phyloP scores from a whole-genome alignment of 2,113 vertebrate genomes.

The Rallus limicola region DNA sequence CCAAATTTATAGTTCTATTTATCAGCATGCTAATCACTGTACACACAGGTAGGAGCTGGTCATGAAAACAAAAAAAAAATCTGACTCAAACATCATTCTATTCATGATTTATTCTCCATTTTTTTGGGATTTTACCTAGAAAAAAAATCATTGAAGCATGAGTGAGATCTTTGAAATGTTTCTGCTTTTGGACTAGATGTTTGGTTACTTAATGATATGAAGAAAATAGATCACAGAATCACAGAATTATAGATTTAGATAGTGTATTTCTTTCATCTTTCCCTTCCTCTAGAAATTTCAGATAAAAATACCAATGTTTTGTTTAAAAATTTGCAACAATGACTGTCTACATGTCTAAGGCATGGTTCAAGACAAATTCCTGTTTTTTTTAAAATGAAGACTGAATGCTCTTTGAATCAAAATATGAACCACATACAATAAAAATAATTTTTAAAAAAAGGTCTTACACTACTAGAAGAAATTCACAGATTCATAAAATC shows the following conservation, averaged over 20 bases:
- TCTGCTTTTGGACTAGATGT: background rate
- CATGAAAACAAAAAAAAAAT: background rate
- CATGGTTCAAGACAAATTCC: background rate
- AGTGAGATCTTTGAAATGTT: background rate
- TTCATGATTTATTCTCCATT: no score
- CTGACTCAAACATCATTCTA: background rate
- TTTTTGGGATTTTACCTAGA: background rate
- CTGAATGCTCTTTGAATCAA: background rate
- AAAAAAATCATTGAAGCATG: background rate
- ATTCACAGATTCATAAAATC: background rate
- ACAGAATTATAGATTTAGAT: background rate
- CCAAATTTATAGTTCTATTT: background rate
- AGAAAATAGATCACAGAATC: background rate
- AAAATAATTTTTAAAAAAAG: no score
- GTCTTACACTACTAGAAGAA: no score
- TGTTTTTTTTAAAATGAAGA: background rate
- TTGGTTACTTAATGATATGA: background rate
- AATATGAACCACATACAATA: background rate
- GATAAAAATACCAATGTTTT: background rate
- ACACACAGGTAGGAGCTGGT: background rate
- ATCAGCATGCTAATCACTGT: background rate
- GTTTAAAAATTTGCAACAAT: background rate
- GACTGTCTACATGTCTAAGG: background rate
- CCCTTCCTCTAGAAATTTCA: background rate
- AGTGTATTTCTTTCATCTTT: background rate